phyloP scores from a whole-genome alignment of 1,140 invertebrate genomes.

The Dendrolimus punctatus region DNA sequence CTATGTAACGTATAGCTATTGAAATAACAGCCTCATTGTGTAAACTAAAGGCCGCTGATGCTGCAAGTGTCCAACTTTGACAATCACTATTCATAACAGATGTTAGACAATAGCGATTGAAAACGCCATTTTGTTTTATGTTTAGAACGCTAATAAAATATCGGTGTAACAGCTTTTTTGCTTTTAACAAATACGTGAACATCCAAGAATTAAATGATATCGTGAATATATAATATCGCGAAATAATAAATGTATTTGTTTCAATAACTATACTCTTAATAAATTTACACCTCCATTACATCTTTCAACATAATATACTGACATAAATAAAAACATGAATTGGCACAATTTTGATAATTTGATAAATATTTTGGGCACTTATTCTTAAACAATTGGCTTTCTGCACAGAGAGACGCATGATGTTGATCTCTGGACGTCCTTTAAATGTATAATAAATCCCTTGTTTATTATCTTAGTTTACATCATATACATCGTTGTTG shows the following conservation, averaged over 20 bases:
- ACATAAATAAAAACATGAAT: slow-evolving; percentile 21
- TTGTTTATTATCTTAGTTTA: slow-evolving; percentile 19
- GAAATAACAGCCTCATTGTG: slow-evolving; percentile 5
- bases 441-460: slow-evolving; percentile 18
- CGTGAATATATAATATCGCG: too few species aligned
- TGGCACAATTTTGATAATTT: slow-evolving; percentile 25
- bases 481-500: slow-evolving; percentile 31
- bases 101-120: too few species aligned
- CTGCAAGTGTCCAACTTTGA: too few species aligned
- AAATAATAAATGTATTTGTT: slow-evolving; percentile 3
- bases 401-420: slow-evolving; percentile 45
- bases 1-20: slow-evolving; percentile 20
- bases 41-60: neutral
- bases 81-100: too few species aligned
- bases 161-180: too few species aligned
- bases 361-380: slow-evolving; percentile 26
- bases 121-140: too few species aligned
- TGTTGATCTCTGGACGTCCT: slow-evolving; percentile 23
- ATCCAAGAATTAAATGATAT: too few species aligned
- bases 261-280: slow-evolving; percentile 30
- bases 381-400: slow-evolving; percentile 61
- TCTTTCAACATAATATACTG: slow-evolving; percentile 11
- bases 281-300: slow-evolving; percentile 18
- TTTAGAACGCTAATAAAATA: too few species aligned
- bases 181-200: too few species aligned